Conservation (phyloP, 2,113 vertebrate genomes). For the Desmodus rotundus region DNA sequence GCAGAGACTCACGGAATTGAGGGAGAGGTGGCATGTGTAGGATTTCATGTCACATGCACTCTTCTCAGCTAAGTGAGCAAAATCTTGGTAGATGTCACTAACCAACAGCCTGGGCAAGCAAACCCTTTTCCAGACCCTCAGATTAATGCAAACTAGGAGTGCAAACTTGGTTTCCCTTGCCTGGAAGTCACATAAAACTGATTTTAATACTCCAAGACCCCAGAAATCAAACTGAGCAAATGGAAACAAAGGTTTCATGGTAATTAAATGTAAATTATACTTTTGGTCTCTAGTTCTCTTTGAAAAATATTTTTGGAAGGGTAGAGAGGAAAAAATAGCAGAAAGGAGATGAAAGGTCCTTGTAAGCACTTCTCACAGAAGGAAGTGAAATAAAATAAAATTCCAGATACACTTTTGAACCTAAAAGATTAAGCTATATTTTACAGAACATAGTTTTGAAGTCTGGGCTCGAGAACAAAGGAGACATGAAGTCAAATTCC, state of each 20-base stretch:
- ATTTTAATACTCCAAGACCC: not conserved
- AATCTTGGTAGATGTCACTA: not conserved
- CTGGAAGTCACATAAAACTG: not conserved
- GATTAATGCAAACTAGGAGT: not conserved
- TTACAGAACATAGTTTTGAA: not conserved
- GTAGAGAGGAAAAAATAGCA: not conserved
- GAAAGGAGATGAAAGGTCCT: not conserved
- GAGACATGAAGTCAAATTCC: not conserved
- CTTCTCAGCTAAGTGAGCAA: not conserved
- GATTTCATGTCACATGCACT: not conserved
- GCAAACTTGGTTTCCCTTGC: not conserved
- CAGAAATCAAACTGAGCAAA: slow-evolving; percentile 8
- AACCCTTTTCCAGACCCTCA: not conserved
- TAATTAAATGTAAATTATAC: slow-evolving; percentile 36
- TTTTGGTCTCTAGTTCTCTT: not conserved
- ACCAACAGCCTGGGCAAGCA: not conserved
- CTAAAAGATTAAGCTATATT: not conserved
- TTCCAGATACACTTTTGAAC: not conserved
- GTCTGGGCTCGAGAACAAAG: not conserved
- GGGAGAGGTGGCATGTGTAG: not conserved
- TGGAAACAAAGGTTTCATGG: not conserved
- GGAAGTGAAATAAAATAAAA: not conserved
- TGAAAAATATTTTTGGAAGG: not conserved
- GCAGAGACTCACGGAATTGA: not conserved
- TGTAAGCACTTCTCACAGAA: not conserved